Evolutionary conservation across 2,888 invertebrate species (phyloP), one percentile per base, ranked within the genome.

Genomic region (Orthosia gracilis): DNA sequence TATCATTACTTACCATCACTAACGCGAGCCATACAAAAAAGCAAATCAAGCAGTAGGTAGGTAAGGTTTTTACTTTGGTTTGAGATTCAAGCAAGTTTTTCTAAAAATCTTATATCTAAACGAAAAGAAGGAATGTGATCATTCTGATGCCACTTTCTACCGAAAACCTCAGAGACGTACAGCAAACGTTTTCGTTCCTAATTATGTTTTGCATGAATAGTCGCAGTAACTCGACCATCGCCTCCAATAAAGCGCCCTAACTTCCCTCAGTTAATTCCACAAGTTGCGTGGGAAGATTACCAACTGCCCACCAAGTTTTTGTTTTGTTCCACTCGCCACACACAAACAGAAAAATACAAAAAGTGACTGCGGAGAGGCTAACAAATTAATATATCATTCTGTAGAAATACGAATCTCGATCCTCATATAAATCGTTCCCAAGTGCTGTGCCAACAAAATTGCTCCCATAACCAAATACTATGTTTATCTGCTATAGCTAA

Each of bases 221-320:
- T 78, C 23, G 17, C n/a, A 54, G 54, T 54, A 40, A 49, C 63
- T 26, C 17, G 23, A 11, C 18, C 23, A 54, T 45, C 17, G 49
- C 58, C 26, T 18, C 49, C n/a, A 15, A 71, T 65, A 80, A 61
- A 58, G 50, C 52, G 31, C 4, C 47, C 17, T 68, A 50, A 58
- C 57, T 73, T 31, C 26, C 67, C 59, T 61, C 57, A 54, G 15
- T 58, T 62, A 65, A 75, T 62, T 68, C 52, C 45, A 52, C 52
- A 72, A 76, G 49, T 71, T 55, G 55, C 23, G 65, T 76, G 76
- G 65, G 71, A 80, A 62, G 31, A 69, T 66, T 21, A 76, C 61
- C 76, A 55, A 80, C 59, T 80, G 76, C 57, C 75, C 49, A 52
- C 59, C 13, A 71, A 68, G 76, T 71, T 80, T 71, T 80, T 80